Base-by-base conservation (phyloP, 2,797 vertebrate genomes). In the Rhinoraja longicauda region DNA sequence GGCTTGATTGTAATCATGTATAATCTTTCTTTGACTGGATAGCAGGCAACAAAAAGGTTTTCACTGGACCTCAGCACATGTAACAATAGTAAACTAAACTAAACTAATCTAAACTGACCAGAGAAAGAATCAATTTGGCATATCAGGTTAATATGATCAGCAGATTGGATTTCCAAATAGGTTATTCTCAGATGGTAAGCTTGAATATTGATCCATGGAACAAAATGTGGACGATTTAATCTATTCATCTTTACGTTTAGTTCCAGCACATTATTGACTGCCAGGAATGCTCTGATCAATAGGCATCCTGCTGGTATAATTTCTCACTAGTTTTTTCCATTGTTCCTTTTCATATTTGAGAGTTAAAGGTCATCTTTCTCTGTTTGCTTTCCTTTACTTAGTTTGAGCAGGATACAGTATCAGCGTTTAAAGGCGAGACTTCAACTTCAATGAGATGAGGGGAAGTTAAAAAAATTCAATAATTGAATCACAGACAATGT, bases 181-280 rank as follows among this genome's bases (percentile, higher is more conserved):
- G 13, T 57, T 53, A 73, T 45, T 75, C 70, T 5, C 6, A 9
- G 1, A 53, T 1, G 26, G 39, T n/a, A 26, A 73, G 36, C 36
- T 26, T 73, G 67, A 17, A 29, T 73, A 26, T 73, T 73, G 39
- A 75, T 75, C 70, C 10, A 53, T 8, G 75, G 39, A 29, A 39
- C 26, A 92, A 53, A 70, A 3, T 92, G 39, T 29, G 7, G 67
- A 5, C 12, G 70, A 15, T 39, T 92, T 92, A 75, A 92, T 45
- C 39, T 73, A 75, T 57, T 36, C 21, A 92, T 73, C 36, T 72
- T 88, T 73, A 36, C 53, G 86, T 92, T 92, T 70, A 75, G 90
- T 29, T 1, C 36, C 39, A 53, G 36, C 86, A 39, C n/a, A 13
- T 26, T 91, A 72, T 67, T 1, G 12, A 92, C 45, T 53, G 39